Conservation (phyloP, 2,113 vertebrate genomes). For the Atractosteus spatula region DNA sequence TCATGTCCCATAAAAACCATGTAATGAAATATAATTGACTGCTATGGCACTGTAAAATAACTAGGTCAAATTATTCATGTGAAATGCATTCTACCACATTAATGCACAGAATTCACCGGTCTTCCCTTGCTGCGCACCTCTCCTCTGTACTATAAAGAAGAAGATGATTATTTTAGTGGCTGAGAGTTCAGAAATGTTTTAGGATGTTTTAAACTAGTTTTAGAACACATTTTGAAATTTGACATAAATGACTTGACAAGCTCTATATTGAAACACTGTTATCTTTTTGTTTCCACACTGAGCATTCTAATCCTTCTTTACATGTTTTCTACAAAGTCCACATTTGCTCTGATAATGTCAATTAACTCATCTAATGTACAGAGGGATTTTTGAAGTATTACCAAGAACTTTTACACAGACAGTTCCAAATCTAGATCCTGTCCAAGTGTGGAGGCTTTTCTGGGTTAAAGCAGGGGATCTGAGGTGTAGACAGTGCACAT, state of each 20-base stretch:
- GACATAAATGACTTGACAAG: slow-evolving; percentile 2
- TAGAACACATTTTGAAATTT: slow-evolving; percentile 13
- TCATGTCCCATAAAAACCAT: too few relatives aligned
- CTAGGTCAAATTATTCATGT: background rate
- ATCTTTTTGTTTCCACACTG: background rate
- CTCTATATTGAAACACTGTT: background rate
- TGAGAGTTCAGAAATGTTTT: slow-evolving; percentile 14
- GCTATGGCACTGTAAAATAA: background rate
- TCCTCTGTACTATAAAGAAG: too few relatives aligned
- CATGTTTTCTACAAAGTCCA: background rate
- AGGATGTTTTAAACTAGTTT: background rate
- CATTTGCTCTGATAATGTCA: background rate
- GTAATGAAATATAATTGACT: too few relatives aligned
- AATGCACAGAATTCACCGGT: background rate
- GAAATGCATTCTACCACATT: background rate
- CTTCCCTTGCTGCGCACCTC: too few relatives aligned
- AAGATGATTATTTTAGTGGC: background rate
- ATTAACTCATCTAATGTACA: background rate
- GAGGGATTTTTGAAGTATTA: background rate
- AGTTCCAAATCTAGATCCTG: too few relatives aligned
- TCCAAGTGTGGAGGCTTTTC: too few relatives aligned
- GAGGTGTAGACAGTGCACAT: too few relatives aligned
- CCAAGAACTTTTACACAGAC: slow-evolving; percentile 5
- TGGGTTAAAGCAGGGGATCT: too few relatives aligned
- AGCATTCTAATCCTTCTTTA: background rate